Evolutionary conservation across 2,113 vertebrate genomes (phyloP).

Genomic region (Steatornis caripensis): DNA sequence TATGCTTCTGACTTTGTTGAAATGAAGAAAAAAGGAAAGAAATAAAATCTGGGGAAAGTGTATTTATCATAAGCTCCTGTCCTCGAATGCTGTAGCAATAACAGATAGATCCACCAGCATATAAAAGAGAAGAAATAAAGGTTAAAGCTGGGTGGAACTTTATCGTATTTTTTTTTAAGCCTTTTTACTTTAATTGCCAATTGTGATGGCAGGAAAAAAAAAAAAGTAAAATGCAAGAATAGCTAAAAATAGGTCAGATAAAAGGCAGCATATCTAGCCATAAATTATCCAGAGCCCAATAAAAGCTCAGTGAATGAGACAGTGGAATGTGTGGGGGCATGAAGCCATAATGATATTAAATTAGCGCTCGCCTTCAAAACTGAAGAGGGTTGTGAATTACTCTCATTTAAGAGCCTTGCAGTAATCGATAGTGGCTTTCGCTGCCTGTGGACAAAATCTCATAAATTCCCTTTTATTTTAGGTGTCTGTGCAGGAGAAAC

Average conservation of each 20-base stretch:
- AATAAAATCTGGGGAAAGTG: neutral
- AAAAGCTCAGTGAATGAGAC: conserved; percentile 69
- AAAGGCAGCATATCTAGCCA: conserved; percentile 59
- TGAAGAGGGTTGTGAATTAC: conserved; percentile 60
- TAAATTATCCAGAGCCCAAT: conserved; percentile 64
- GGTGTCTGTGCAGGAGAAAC: neutral
- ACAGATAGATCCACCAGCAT: neutral
- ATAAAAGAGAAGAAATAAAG: conserved; percentile 29
- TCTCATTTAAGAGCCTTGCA: conserved; percentile 37
- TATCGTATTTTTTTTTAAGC: neutral
- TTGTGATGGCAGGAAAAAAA: conserved; percentile 16
- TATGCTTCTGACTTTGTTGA: rapidly evolving
- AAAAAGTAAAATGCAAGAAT: conserved; percentile 42
- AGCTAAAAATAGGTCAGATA: conserved; percentile 67
- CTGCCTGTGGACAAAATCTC: conserved; percentile 38
- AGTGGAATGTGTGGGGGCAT: conserved; percentile 68
- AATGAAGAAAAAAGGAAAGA: neutral
- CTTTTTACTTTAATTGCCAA: conserved; percentile 59
- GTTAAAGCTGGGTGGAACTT: neutral
- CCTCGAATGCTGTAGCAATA: neutral
- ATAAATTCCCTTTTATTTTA: conserved; percentile 34
- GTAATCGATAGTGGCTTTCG: conserved; percentile 45
- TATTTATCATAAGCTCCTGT: neutral
- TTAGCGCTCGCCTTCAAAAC: conserved; percentile 62
- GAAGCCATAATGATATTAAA: conserved; percentile 74